phyloP scores from a whole-genome alignment of 2,113 vertebrate species.

The Carollia perspicillata region DNA sequence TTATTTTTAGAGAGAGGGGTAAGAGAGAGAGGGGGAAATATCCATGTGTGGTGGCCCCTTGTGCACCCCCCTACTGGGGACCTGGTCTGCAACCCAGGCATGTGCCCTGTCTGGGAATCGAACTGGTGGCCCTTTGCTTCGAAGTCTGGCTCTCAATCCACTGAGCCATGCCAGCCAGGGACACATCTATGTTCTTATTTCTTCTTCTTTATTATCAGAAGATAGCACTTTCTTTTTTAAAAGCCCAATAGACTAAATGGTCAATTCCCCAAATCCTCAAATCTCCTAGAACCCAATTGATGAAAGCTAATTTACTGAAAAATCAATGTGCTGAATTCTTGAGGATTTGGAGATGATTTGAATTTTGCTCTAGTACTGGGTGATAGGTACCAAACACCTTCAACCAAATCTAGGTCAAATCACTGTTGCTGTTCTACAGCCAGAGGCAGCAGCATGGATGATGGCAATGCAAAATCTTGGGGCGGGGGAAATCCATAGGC shows the following conservation, averaged over 20 bases:
- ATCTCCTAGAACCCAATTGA: neutral
- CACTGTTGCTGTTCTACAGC: neutral
- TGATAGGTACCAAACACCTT: neutral
- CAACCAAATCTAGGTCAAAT: neutral
- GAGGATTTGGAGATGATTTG: neutral
- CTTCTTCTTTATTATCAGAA: neutral
- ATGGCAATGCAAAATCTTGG: neutral
- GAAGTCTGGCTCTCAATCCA: too few relatives aligned
- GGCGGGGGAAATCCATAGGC: neutral
- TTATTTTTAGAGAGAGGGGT: too few relatives aligned
- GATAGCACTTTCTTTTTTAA: neutral
- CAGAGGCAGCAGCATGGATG: neutral
- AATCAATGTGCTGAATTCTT: neutral
- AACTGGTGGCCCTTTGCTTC: too few relatives aligned
- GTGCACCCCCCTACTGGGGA: too few relatives aligned
- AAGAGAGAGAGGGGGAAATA: too few relatives aligned
- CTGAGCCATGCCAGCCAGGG: too few relatives aligned
- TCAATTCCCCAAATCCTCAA: neutral
- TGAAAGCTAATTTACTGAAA: neutral
- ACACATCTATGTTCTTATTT: neutral
- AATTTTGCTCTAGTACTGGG: neutral
- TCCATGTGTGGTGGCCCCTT: too few relatives aligned
- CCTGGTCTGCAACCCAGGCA: too few relatives aligned
- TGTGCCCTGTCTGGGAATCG: too few relatives aligned
- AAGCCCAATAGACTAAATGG: neutral